A percentile compares a stretch with the other conserved stretches of the same genome.
Conservation (phyloP, 2,113 vertebrate genomes). For the Mustela nigripes region DNA sequence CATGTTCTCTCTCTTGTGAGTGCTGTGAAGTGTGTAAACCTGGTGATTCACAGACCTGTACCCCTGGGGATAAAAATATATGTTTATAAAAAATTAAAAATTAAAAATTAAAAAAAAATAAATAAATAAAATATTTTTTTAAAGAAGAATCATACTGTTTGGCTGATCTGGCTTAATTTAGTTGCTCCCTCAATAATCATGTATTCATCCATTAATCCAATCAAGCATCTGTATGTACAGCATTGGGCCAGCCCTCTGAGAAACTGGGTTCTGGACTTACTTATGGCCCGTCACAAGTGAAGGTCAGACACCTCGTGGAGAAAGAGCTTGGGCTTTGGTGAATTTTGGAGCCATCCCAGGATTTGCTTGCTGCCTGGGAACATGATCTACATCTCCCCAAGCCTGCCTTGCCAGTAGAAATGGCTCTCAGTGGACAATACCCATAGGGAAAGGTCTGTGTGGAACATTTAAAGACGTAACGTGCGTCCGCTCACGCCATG, state of each 20-base stretch:
- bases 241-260: neutral
- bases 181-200: neutral
- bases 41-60: too few species aligned
- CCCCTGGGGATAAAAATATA: too few species aligned
- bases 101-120: neutral
- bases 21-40: too few species aligned
- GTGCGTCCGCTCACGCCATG: neutral
- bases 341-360: neutral
- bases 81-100: too few species aligned
- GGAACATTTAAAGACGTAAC: neutral
- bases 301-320: neutral
- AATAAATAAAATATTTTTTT: neutral
- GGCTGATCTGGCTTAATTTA: neutral
- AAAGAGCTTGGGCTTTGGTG: neutral
- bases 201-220: neutral
- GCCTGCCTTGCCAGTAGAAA: neutral
- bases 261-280: neutral
- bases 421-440: neutral
- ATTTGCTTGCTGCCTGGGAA: neutral
- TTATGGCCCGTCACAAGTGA: neutral
- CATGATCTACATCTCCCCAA: neutral
- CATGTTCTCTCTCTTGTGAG: neutral
- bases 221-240: neutral
- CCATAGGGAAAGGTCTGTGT: neutral
- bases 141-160: neutral